phyloP scores from a whole-genome alignment of 2,113 vertebrate species.

The Pavo muticus region DNA sequence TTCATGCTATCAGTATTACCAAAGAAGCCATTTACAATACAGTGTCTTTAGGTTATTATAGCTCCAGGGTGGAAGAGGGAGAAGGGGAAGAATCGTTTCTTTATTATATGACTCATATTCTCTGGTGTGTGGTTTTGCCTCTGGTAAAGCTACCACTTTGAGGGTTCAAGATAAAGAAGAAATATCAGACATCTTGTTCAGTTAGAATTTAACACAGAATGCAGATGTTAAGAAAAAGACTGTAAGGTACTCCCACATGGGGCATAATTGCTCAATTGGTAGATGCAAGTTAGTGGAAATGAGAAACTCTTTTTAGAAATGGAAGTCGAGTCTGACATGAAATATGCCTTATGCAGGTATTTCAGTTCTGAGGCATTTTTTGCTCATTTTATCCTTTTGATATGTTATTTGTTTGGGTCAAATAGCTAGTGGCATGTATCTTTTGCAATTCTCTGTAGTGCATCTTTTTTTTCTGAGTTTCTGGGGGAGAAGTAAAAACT shows the following conservation, averaged over 20 bases:
- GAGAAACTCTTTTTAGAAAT: background rate
- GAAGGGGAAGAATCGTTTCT: constrained; percentile 25
- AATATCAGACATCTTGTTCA: constrained; percentile 58
- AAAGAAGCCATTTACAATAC: constrained; percentile 40
- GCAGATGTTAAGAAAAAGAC: constrained; percentile 60
- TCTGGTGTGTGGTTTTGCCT: constrained; percentile 70
- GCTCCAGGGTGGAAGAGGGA: constrained; percentile 20
- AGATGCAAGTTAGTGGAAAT: constrained; percentile 6
- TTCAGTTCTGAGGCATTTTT: background rate
- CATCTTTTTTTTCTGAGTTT: background rate
- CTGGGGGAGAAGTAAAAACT: background rate
- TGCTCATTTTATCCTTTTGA: background rate
- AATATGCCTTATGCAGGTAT: background rate
- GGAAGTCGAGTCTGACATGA: background rate
- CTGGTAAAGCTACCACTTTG: constrained; percentile 63
- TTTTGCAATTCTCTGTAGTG: background rate
- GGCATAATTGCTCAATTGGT: background rate
- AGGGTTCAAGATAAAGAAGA: constrained; percentile 56
- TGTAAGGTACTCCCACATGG: background rate
- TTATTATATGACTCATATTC: constrained; percentile 60
- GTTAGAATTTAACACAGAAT: constrained; percentile 63
- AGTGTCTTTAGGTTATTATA: constrained; percentile 44
- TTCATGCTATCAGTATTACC: background rate
- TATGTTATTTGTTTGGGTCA: background rate
- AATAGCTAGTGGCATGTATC: background rate